These are phyloP conservation scores for Dysmachus trigonus DNA, from an alignment of 2,888 invertebrate species.

Conservation along the genomic window DNA sequence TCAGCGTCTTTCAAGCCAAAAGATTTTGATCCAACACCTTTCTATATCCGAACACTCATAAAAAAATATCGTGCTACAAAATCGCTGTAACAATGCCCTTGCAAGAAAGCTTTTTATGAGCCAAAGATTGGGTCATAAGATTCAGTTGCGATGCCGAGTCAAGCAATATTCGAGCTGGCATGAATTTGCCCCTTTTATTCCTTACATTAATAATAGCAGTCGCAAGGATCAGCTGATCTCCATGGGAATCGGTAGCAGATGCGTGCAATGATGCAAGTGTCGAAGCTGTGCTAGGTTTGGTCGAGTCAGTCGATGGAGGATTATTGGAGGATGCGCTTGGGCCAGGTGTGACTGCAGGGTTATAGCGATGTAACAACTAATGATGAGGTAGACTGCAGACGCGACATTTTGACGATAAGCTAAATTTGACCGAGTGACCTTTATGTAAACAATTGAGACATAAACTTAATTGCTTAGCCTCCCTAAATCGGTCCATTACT, in stretches of 20 bases:
- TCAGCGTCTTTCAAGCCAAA: no score
- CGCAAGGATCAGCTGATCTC: neutral
- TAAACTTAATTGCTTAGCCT: neutral
- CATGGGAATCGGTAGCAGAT: neutral
- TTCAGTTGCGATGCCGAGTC: neutral
- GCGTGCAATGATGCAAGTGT: neutral
- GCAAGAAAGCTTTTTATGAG: neutral
- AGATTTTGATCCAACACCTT: no score
- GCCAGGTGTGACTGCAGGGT: no score
- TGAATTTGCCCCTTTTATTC: neutral
- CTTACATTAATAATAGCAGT: neutral
- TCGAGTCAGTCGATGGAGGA: no score
- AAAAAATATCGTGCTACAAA: no score
- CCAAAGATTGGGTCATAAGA: neutral
- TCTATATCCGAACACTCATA: no score
- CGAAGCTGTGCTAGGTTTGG: neutral
- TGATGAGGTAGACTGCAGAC: neutral
- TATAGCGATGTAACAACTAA: no score
- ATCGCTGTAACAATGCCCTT: no score
- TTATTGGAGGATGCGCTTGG: no score
- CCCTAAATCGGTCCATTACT: neutral
- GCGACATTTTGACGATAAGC: neutral
- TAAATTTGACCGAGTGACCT: neutral
- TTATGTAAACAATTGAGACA: neutral
- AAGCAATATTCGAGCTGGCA: neutral